Conservation (phyloP, 1,140 invertebrate species). For the Sweltsa coloradensis region DNA sequence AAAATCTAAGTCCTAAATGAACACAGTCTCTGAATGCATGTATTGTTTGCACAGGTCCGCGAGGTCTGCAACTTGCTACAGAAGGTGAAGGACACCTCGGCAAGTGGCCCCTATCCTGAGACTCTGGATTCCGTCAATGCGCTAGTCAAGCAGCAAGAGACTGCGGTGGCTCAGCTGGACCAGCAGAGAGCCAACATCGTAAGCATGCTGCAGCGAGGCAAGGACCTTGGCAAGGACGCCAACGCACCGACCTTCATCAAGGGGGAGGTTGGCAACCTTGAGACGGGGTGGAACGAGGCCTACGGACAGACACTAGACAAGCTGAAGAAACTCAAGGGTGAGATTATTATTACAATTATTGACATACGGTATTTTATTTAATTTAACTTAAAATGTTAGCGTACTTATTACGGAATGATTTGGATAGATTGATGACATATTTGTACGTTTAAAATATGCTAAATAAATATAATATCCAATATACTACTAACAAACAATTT, state of each 20-base stretch:
- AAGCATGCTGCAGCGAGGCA: slow-evolving; percentile 80
- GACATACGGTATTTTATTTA: not conserved
- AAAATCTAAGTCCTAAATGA: too few relatives aligned
- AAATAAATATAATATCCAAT: not conserved
- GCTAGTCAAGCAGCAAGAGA: slow-evolving; percentile 65
- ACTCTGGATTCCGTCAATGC: slow-evolving; percentile 60
- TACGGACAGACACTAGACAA: slow-evolving; percentile 74
- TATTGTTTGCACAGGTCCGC: too few relatives aligned
- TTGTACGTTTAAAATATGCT: too few relatives aligned
- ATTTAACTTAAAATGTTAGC: not conserved
- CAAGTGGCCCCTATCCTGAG: slow-evolving; percentile 47
- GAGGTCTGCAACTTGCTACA: slow-evolving; percentile 50
- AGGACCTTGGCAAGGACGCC: slow-evolving; percentile 64
- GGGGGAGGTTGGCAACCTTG: slow-evolving; percentile 68
- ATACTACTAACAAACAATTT: too few relatives aligned
- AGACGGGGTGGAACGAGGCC: slow-evolving; percentile 76
- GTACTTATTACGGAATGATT: not conserved
- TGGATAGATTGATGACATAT: too few relatives aligned
- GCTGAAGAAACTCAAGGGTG: slow-evolving; percentile 63
- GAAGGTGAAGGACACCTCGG: slow-evolving; percentile 55
- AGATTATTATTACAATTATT: not conserved
- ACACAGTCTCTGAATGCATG: too few relatives aligned
- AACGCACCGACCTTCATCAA: slow-evolving; percentile 77
- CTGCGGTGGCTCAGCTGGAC: slow-evolving; percentile 67
- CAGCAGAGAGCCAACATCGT: slow-evolving; percentile 75